Conservation (phyloP, 2,888 invertebrate species). For the Aradus depressus region DNA sequence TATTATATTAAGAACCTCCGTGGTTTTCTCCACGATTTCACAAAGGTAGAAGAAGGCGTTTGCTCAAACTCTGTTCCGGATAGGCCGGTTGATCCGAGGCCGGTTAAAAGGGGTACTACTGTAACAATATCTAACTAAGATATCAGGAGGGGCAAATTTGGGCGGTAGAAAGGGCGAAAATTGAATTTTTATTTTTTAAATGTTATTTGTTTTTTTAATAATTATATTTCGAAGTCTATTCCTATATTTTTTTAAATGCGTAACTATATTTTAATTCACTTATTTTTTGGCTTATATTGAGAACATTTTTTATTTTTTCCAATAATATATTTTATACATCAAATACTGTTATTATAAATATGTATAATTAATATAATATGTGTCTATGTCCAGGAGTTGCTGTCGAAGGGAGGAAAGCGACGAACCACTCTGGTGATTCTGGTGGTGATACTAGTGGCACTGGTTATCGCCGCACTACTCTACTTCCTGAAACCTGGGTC, state of each 20-base stretch:
- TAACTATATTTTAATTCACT: background rate
- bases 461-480: conserved; percentile 21
- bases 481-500: conserved; percentile 19
- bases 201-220: too few species aligned
- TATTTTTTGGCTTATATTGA: background rate
- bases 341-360: background rate
- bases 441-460: conserved; percentile 19
- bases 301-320: background rate
- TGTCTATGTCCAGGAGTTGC: conserved; percentile 22
- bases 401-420: conserved; percentile 24
- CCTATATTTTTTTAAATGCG: background rate
- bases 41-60: too few species aligned
- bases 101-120: too few species aligned
- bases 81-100: too few species aligned
- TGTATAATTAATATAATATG: too few species aligned
- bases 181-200: too few species aligned
- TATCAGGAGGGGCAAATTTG: too few species aligned
- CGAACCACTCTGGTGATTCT: conserved; percentile 22
- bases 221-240: background rate
- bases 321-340: background rate
- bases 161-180: too few species aligned
- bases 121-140: too few species aligned
- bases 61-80: too few species aligned
- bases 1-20: too few species aligned
- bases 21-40: too few species aligned